Evolutionary conservation across 2,797 vertebrate genomes (phyloP).

Genomic region (Arrhamphus sclerolepis): DNA sequence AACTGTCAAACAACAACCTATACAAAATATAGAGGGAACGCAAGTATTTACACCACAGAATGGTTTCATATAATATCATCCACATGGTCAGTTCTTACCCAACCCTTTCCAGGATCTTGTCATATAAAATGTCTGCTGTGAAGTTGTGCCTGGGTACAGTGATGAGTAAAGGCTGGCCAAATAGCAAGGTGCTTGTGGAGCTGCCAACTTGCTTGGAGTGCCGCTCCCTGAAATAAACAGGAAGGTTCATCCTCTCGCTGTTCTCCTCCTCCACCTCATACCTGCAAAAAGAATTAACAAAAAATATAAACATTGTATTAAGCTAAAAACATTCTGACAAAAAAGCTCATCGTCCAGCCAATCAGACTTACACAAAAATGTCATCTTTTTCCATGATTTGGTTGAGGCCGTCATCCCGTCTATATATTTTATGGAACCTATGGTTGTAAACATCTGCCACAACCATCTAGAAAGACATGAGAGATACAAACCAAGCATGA

Average conservation of each 20-base stretch:
- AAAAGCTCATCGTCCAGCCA: not conserved
- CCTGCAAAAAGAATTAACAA: constrained; percentile 68
- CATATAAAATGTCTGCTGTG: constrained; percentile 86
- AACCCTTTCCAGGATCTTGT: constrained; percentile 89
- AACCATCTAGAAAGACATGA: constrained; percentile 86
- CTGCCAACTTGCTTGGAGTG: constrained; percentile 84
- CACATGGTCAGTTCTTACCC: constrained; percentile 79
- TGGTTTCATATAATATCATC: not conserved
- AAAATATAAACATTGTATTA: not conserved
- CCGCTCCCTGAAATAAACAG: constrained; percentile 94
- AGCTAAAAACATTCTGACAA: not conserved
- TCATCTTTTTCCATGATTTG: constrained; percentile 96
- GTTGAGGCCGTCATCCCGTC: constrained; percentile 92
- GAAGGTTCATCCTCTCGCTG: constrained; percentile 85
- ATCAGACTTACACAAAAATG: constrained; percentile 91
- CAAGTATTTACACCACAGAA: not conserved
- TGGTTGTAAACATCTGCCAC: constrained; percentile 98
- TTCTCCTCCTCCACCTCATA: constrained; percentile 91
- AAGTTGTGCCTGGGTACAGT: constrained; percentile 90
- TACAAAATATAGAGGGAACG: not conserved
- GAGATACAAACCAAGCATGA: not conserved
- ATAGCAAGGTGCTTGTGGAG: constrained; percentile 87
- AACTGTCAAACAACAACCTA: not conserved
- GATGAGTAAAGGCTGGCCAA: constrained; percentile 92
- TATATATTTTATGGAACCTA: constrained; percentile 96